Evolutionary conservation across 2,888 invertebrate species (phyloP).

Genomic region (Acleris holmiana): DNA sequence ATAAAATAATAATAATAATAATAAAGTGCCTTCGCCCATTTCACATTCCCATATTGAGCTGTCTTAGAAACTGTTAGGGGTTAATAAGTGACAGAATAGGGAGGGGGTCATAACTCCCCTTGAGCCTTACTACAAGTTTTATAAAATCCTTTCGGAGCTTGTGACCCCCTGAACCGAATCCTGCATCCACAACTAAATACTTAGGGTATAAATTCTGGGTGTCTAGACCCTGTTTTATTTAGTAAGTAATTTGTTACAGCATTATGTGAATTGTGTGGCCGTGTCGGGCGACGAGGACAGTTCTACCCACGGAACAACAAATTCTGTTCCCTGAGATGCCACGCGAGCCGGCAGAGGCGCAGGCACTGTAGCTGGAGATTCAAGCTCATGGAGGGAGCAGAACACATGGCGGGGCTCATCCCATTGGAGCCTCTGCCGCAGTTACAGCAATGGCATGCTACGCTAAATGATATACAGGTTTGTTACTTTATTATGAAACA

Average conservation of each 20-base stretch:
- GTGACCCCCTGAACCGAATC: too few species aligned
- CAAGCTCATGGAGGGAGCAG: conserved; percentile 76
- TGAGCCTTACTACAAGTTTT: too few species aligned
- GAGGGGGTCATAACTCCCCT: too few species aligned
- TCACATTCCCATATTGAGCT: too few species aligned
- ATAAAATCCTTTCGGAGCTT: too few species aligned
- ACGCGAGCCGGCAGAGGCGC: conserved; percentile 57
- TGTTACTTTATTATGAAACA: background rate
- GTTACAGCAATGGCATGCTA: conserved; percentile 75
- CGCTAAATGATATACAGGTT: conserved; percentile 72
- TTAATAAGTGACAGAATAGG: too few species aligned
- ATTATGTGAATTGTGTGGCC: conserved; percentile 78
- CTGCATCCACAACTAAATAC: too few species aligned
- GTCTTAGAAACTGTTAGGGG: too few species aligned
- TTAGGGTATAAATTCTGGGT: too few species aligned
- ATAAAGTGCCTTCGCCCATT: too few species aligned
- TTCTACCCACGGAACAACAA: conserved; percentile 73
- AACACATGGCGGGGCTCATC: conserved; percentile 78
- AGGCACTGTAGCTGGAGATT: conserved; percentile 70
- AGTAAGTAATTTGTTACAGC: conserved; percentile 52
- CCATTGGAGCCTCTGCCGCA: conserved; percentile 79
- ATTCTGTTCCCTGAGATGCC: conserved; percentile 73
- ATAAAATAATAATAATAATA: too few species aligned
- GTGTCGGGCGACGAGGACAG: conserved; percentile 69
- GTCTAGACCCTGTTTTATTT: too few species aligned